Conservation (phyloP, 2,797 vertebrate species). For the Sardinella longiceps region DNA sequence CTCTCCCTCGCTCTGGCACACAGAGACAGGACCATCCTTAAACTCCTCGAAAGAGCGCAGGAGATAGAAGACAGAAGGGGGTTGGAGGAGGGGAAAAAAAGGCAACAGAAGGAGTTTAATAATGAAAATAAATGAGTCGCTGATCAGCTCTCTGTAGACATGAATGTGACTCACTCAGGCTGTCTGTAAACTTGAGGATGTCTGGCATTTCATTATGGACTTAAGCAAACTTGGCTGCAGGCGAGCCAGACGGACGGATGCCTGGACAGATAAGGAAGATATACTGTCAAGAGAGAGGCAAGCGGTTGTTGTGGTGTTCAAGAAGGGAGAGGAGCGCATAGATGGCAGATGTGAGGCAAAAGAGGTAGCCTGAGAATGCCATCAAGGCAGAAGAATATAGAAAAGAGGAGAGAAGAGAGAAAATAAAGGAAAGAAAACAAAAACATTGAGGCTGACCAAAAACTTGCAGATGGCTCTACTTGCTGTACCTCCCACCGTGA, state of each 20-base stretch:
- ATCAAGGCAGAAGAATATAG: not conserved
- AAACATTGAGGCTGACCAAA: not conserved
- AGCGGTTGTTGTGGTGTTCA: not conserved
- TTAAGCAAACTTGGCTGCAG: not conserved
- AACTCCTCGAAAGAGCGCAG: conserved; percentile 17
- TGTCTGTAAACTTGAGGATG: not conserved
- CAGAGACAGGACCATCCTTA: conserved; percentile 31
- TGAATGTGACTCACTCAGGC: conserved; percentile 25
- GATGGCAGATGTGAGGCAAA: not conserved
- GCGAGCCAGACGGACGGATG: not conserved
- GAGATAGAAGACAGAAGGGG: not conserved
- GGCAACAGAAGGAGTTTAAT: conserved; percentile 50
- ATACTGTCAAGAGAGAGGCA: not conserved
- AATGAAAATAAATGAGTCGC: conserved; percentile 43
- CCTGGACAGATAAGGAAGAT: not conserved
- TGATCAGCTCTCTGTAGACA: not conserved
- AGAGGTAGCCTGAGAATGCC: not conserved
- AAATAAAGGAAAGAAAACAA: not conserved
- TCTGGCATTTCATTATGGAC: conserved; percentile 5
- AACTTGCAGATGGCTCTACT: not conserved
- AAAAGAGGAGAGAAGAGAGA: not conserved
- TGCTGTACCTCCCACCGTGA: not conserved
- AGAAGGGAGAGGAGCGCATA: not conserved
- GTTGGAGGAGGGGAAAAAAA: conserved; percentile 33
- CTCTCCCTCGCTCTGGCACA: not conserved